Evolutionary conservation across 2,113 vertebrate species (phyloP).

Genomic region (Boulengeromyrus knoepffleri): DNA sequence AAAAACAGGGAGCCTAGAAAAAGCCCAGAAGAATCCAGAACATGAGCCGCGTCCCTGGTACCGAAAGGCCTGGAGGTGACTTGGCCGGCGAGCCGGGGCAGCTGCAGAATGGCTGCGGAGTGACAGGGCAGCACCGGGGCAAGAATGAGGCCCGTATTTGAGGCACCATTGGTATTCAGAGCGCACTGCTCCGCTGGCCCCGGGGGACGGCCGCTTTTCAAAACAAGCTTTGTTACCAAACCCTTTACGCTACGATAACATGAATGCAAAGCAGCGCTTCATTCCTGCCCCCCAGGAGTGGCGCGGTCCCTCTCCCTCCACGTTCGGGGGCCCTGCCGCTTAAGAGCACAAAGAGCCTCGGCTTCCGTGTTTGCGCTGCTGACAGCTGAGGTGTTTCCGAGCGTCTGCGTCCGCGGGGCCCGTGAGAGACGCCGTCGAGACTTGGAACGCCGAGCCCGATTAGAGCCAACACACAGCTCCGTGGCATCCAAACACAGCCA

Average conservation of each 20-base stretch:
- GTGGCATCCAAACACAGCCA: background rate
- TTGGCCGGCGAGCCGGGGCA: background rate
- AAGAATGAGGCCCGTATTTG: background rate
- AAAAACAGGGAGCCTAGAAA: background rate
- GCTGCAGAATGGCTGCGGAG: background rate
- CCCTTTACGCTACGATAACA: background rate
- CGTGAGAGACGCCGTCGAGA: background rate
- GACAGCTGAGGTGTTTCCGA: background rate
- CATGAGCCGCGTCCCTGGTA: background rate
- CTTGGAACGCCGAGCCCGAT: background rate
- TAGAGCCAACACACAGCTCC: background rate
- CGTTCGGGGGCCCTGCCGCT: background rate
- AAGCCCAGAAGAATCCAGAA: background rate
- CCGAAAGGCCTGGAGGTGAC: background rate
- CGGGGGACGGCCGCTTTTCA: background rate
- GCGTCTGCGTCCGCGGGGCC: background rate
- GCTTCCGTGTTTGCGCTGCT: background rate
- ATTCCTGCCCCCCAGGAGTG: background rate
- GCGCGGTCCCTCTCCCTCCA: background rate
- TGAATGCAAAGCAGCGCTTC: constrained; percentile 9
- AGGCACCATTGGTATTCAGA: background rate
- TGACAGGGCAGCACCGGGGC: background rate
- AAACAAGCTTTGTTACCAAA: constrained; percentile 16
- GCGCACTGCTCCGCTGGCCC: background rate
- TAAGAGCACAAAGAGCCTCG: background rate